Conservation (phyloP, 2,797 vertebrate species). For the Babyrousa celebensis region DNA sequence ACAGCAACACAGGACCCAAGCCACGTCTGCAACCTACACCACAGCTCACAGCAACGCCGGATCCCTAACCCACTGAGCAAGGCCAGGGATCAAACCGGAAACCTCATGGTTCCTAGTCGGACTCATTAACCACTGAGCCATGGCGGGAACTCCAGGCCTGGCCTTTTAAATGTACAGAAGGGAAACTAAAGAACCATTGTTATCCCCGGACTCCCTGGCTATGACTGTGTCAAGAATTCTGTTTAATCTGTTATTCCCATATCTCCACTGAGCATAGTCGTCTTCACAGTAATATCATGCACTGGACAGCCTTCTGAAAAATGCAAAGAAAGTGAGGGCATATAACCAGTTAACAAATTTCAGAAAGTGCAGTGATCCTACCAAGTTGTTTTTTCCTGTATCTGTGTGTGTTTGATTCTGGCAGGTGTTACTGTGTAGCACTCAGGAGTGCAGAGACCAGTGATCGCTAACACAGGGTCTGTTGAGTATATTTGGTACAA, state of each 20-base stretch:
- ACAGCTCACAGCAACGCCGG: too few species aligned
- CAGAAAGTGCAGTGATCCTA: neutral
- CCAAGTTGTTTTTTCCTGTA: neutral
- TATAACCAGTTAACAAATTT: neutral
- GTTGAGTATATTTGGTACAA: neutral
- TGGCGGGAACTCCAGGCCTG: neutral
- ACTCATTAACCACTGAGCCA: too few species aligned
- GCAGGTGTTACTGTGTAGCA: neutral
- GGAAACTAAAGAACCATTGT: neutral
- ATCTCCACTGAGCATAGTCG: neutral
- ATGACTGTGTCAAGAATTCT: neutral
- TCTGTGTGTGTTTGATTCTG: neutral
- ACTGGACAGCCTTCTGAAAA: neutral
- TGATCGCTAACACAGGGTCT: neutral
- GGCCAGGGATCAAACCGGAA: too few species aligned
- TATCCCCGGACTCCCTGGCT: neutral
- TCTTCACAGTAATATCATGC: neutral
- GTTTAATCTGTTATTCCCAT: neutral
- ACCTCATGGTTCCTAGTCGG: too few species aligned
- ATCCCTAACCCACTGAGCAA: too few species aligned
- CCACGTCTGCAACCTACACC: too few species aligned
- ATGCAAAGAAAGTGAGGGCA: neutral
- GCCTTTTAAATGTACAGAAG: neutral
- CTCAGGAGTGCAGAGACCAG: neutral
- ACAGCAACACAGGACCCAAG: too few species aligned